Evolutionary conservation across 2,888 invertebrate genomes (phyloP), one percentile per base, ranked within the genome.

Genomic region (Eristalinus aeneus): DNA sequence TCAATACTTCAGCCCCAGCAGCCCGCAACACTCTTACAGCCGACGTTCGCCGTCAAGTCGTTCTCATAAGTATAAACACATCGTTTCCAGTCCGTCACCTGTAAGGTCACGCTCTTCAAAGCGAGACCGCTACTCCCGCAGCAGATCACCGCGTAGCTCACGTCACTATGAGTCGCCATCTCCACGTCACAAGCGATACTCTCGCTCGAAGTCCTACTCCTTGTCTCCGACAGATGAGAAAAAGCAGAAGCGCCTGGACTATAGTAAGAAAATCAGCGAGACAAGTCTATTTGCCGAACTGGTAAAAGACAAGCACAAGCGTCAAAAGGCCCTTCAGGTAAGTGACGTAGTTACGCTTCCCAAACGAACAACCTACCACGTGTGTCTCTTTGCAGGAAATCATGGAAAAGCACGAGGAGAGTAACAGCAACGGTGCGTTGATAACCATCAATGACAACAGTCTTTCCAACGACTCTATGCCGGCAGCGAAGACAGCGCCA

Each of bases 201-300:
- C 90, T 16, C 88, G 88, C 9, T 89, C 94, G 31, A 89, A 92
- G 32, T 93, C 93, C 76, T 91, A 88, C 2, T 92, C 93, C 0
- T 91, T 92, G 1, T 93, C 94, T 8, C 92, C 92, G 22, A 84
- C 90, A 9, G 90, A 90, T 12, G 92, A 91, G 67, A 88, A 91
- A 1, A 92, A 91, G 65, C 89, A 90, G 46, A 93, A 94, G 71
- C 94, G 94, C 88, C 94, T 95, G 75, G 95, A 95, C 90, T 94
- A 95, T 88, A 95, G 95, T 88, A 96, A 96, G 89, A 97, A 97
- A 91, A 97, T 97, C 90, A 96, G 96, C 72, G 97, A 97, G 89
- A 97, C 97, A 9, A 97, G 97, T 91, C 94, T 98, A 11, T 98
- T 98, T 91, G 97, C 97, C 0, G 97, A 97, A 92, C 94, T 98